Conservation (phyloP, 2,888 invertebrate species). For the Agriotes lineatus region DNA sequence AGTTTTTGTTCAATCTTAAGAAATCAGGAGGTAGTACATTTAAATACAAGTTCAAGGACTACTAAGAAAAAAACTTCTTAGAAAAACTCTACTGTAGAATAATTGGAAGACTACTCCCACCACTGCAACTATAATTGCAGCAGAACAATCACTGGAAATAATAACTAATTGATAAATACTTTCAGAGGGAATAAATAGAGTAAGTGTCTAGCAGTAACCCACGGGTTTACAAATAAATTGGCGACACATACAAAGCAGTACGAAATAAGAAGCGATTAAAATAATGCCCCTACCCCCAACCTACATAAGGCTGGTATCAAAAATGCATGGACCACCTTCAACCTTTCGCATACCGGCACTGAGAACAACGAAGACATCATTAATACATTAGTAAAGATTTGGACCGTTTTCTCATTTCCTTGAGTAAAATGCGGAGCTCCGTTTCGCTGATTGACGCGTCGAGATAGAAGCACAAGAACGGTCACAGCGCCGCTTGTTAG, state of each 20-base stretch:
- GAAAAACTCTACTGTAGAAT: too few relatives aligned
- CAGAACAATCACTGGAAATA: slow-evolving; percentile 10
- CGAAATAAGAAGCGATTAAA: slow-evolving; percentile 2
- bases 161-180: slow-evolving; percentile 25
- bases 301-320: neutral
- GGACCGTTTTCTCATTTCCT: slow-evolving; percentile 31
- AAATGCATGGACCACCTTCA: neutral
- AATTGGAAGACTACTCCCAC: too few relatives aligned
- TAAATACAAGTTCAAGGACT: too few relatives aligned
- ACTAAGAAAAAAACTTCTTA: too few relatives aligned
- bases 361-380: slow-evolving; percentile 10
- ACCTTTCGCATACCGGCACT: neutral
- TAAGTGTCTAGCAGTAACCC: slow-evolving; percentile 1
- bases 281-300: neutral
- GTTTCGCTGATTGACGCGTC: slow-evolving; percentile 27
- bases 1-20: too few relatives aligned
- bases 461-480: slow-evolving; percentile 11
- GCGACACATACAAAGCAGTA: neutral
- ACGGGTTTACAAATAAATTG: slow-evolving; percentile 2
- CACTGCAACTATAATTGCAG: too few relatives aligned
- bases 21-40: too few relatives aligned
- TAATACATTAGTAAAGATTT: slow-evolving; percentile 28
- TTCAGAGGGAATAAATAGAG: slow-evolving; percentile 9
- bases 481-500: slow-evolving; percentile 13
- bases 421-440: slow-evolving; percentile 19